Evolutionary conservation across 2,113 vertebrate genomes (phyloP).

Genomic region (Pholis gunnellus): DNA sequence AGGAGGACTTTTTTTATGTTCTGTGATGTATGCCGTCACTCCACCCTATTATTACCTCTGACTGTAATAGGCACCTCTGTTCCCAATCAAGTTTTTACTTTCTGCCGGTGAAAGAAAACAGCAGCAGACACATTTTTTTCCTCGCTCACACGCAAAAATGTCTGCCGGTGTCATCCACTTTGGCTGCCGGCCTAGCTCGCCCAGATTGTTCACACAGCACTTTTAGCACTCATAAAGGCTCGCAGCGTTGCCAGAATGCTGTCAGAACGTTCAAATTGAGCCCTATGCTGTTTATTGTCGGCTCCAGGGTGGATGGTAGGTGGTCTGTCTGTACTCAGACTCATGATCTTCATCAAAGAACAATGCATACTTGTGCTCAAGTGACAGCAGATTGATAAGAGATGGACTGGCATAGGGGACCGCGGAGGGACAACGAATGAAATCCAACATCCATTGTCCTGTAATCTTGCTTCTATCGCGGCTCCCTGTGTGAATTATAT

Average conservation of each 20-base stretch:
- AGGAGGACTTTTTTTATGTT: slow-evolving; percentile 55
- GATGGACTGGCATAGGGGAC: not conserved
- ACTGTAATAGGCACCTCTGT: slow-evolving; percentile 78
- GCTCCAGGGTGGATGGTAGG: slow-evolving; percentile 51
- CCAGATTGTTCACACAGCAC: slow-evolving; percentile 67
- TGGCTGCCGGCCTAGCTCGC: slow-evolving; percentile 58
- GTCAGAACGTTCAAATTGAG: slow-evolving; percentile 48
- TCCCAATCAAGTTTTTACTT: slow-evolving; percentile 77
- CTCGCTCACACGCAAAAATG: slow-evolving; percentile 41
- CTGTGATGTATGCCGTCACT: slow-evolving; percentile 62
- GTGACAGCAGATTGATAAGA: slow-evolving; percentile 24
- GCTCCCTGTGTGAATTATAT: slow-evolving; percentile 17
- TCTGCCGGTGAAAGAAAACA: slow-evolving; percentile 67
- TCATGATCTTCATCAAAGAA: slow-evolving; percentile 39
- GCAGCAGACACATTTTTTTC: slow-evolving; percentile 64
- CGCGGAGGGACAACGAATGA: not conserved
- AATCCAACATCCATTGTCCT: slow-evolving; percentile 25
- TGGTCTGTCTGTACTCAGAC: slow-evolving; percentile 48
- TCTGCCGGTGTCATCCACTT: slow-evolving; percentile 63
- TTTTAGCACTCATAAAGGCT: slow-evolving; percentile 54
- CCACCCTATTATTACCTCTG: slow-evolving; percentile 77
- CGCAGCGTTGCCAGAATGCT: slow-evolving; percentile 30
- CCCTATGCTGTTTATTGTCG: slow-evolving; percentile 48
- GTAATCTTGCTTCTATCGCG: slow-evolving; percentile 6
- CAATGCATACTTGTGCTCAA: slow-evolving; percentile 40